Base-by-base conservation (phyloP, 92 coral and sea anemone genomes). In the Hydrozoanthus gracilis region DNA sequence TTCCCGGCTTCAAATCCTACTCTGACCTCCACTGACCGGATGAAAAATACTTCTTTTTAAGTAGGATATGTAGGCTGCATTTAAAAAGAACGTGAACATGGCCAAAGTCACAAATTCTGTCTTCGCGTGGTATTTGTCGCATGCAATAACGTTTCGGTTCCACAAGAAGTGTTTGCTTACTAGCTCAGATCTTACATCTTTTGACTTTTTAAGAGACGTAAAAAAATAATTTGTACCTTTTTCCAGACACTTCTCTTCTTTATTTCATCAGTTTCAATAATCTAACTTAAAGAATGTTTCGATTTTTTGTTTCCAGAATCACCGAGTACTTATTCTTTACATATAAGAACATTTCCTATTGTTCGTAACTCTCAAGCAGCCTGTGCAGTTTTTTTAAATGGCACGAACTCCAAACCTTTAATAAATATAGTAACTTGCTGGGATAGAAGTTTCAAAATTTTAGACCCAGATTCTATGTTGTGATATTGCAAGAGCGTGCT, bases 401-500 rank as follows among this genome's bases (percentile, higher is more conserved):
- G 71, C 85, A 52, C 8, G 50, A 62, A 60, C 62, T 79, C 73
- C 85, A 79, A 9, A 79, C 58, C 49, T 79, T 18, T 79, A 56
- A 18, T 61, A 79, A 54, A 6, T 79, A 72, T 9, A 79, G 69
- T 16, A 79, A 55, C 16, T 79, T 79, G 50, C 51, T 79, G 68
- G 58, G 85, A 79, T 79, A 79, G 49, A 73, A 79, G 85, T 79
- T 54, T 14, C 46, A 47, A 79, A 62, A 79, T 61, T 55, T 54
- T 55, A 6, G 69, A 17, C 85, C 85, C 50, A 79, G 17, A 27
- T 79, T 17, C 2, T 27, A 27, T 27, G 39, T 79, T 79, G 70
- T 58, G 85, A 79, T 79, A 79, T 55, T 79, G 62, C 20, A 7
- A 79, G 70, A 51, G 84, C 74, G 49, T 79, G 84, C 15, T 79